Evolutionary conservation across 2,797 vertebrate genomes (phyloP).

Genomic region (Melanogrammus aeglefinus): DNA sequence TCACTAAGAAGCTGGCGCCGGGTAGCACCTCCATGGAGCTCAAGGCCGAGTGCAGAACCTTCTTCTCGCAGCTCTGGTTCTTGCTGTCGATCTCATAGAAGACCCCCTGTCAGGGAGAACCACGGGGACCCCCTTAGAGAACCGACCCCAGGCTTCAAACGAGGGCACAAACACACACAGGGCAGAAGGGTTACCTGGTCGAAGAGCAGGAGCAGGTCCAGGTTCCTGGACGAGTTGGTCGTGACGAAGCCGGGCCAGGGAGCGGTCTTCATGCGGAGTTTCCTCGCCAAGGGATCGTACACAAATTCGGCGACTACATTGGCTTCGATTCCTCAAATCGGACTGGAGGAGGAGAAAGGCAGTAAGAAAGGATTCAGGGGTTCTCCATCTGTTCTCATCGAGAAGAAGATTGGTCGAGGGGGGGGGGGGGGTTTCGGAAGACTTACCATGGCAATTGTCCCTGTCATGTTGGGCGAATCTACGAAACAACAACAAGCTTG

Average conservation of each 20-base stretch:
- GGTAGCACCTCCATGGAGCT: constrained; percentile 70
- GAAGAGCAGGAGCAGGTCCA: constrained; percentile 74
- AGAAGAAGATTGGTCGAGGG: neutral
- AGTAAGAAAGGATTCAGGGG: neutral
- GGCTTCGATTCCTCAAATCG: constrained; percentile 46
- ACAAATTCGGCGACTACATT: constrained; percentile 53
- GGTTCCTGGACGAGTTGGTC: constrained; percentile 46
- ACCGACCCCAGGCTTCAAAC: neutral
- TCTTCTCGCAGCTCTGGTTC: constrained; percentile 75
- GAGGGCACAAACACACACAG: neutral
- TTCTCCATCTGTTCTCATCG: neutral
- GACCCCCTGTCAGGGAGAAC: constrained; percentile 50
- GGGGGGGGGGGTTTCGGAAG: neutral
- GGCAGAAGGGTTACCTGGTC: constrained; percentile 60
- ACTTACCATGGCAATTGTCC: constrained; percentile 61
- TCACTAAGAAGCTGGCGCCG: constrained; percentile 41
- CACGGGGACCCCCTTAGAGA: neutral
- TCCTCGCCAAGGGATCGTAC: constrained; percentile 67
- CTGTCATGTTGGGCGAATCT: constrained; percentile 70
- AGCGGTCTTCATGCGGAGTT: constrained; percentile 70
- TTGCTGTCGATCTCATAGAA: constrained; percentile 76
- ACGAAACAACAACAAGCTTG: constrained; percentile 38
- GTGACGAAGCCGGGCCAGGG: constrained; percentile 31
- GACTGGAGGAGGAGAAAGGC: constrained; percentile 43
- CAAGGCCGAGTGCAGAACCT: constrained; percentile 56